Base-by-base conservation (phyloP, 2,888 invertebrate genomes). In the Sipha maydis region DNA sequence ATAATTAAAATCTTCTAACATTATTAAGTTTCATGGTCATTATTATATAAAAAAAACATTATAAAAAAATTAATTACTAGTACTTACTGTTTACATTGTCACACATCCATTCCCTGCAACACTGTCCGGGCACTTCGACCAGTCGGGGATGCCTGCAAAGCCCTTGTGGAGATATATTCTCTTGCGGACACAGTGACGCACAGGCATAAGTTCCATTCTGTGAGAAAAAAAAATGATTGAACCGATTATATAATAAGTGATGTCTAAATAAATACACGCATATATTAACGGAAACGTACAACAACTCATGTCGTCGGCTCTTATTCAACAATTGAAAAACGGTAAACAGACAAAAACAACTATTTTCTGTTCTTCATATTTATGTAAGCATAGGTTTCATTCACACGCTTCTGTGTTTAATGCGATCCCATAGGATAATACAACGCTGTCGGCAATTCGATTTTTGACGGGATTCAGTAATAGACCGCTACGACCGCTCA, bases 21-120 rank as follows among this genome's bases (percentile, higher is more conserved):
- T n/a, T n/a, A n/a, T 9, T 48, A 48, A 11, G 48, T 48, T 8
- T 48, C 48, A 9, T 11, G 9, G 9, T 5, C 9, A 9, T 1
- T 9, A 48, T 48, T 9, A 48, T 9, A 9, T 11, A 48, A 48
- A 7, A 48, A 7, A 1, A 7, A 48, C 1, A 48, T 9, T 48
- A 48, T 48, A 11, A 48, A 14, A 48, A 14, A 48, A 14, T 11
- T 14, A 48, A 48, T 11, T 14, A 48, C 1, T 48, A 17, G 28
- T 19, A 89, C 90, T 89, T 91, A 92, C 92, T 92, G 90, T 92
- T 91, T 90, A 92, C 92, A 89, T 92, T 92, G 90, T 94, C 95
- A 91, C 95, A 95, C 92, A 95, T 93, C 95, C 95, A 95, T 92
- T 95, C 95, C 90, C 94, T 93, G 92, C 95, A 95, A 91, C 95